These are phyloP conservation scores for Nipponia nippon DNA, from an alignment of 2,113 vertebrate genomes.

Conservation along the genomic window DNA sequence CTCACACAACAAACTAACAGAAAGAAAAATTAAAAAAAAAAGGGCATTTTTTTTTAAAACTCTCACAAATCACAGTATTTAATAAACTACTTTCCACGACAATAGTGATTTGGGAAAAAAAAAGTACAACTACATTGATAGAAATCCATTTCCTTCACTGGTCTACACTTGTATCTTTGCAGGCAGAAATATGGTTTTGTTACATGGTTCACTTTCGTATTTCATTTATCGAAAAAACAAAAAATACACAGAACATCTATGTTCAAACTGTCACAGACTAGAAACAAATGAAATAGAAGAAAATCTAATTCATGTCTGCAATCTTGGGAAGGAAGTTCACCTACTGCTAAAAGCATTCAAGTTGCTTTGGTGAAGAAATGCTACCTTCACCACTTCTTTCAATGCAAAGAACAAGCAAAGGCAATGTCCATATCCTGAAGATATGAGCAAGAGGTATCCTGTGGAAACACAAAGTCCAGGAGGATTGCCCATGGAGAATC, in stretches of 20 bases:
- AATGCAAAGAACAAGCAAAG: background rate
- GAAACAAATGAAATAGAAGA: background rate
- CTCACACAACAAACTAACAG: background rate
- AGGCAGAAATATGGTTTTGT: background rate
- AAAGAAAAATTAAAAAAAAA: background rate
- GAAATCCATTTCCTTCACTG: background rate
- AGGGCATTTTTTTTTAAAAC: background rate
- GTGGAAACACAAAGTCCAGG: background rate
- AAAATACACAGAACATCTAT: background rate
- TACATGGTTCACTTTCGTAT: background rate
- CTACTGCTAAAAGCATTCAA: background rate
- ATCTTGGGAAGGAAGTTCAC: background rate
- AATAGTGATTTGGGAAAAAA: background rate
- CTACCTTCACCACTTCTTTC: background rate
- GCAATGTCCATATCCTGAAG: background rate
- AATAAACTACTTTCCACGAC: background rate
- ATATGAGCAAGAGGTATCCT: background rate
- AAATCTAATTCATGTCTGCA: background rate
- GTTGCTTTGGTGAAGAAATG: background rate
- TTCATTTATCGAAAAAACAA: background rate
- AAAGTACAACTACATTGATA: background rate
- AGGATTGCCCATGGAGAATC: background rate
- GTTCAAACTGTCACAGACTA: background rate
- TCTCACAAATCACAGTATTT: background rate
- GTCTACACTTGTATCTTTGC: background rate